phyloP scores from a whole-genome alignment of 2,888 invertebrate species.

The Marronus borbonicus region DNA sequence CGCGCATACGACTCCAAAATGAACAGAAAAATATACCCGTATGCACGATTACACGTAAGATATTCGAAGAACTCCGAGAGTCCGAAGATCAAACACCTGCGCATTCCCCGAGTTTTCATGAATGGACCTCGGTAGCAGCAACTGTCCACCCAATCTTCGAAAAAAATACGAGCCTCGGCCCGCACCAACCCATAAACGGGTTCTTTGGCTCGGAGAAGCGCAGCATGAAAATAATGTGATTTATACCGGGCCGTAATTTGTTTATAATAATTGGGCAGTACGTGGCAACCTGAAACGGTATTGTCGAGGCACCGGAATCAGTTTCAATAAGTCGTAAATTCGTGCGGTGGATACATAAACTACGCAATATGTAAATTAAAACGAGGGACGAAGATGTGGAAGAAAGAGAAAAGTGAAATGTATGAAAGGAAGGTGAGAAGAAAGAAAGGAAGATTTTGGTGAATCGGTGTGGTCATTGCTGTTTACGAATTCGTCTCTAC shows the following conservation, averaged over 20 bases:
- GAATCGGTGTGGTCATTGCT: no score
- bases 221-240: constrained; percentile 43
- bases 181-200: constrained; percentile 15
- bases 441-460: no score
- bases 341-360: neutral
- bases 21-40: no score
- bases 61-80: constrained; percentile 5
- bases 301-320: constrained; percentile 30
- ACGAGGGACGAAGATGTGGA: neutral
- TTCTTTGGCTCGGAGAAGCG: neutral
- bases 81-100: constrained; percentile 22
- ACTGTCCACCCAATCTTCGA: constrained; percentile 36
- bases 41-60: no score
- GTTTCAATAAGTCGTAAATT: constrained; percentile 40
- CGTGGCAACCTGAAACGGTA: constrained; percentile 26
- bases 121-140: constrained; percentile 34
- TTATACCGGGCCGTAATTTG: constrained; percentile 38
- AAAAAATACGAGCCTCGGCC: constrained; percentile 26
- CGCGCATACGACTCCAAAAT: neutral
- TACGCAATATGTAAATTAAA: constrained; percentile 31
- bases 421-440: no score
- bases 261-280: constrained; percentile 37
- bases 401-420: neutral
- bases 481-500: no score
- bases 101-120: constrained; percentile 17